phyloP scores from a whole-genome alignment of 2,797 vertebrate genomes.

The Argyrosomus regius region DNA sequence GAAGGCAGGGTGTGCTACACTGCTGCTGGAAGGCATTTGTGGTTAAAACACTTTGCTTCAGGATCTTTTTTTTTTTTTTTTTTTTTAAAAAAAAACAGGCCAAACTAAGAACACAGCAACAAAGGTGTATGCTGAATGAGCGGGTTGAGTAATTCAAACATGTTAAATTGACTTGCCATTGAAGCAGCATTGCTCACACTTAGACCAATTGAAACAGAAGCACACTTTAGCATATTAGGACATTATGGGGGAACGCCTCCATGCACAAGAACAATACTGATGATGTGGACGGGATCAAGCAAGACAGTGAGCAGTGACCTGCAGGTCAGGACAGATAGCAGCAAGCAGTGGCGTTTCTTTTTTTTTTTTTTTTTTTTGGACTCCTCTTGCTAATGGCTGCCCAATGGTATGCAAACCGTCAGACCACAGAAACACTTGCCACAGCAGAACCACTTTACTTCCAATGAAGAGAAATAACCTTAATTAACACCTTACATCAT shows the following conservation, averaged over 20 bases:
- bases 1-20: constrained; percentile 70
- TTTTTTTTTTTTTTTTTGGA: constrained; percentile 22
- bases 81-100: not conserved
- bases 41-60: not conserved
- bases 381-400: constrained; percentile 79
- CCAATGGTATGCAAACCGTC: constrained; percentile 79
- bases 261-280: constrained; percentile 77
- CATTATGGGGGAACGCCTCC: constrained; percentile 67
- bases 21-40: constrained; percentile 76
- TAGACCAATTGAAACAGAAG: constrained; percentile 57
- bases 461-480: constrained; percentile 45
- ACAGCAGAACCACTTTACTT: constrained; percentile 53
- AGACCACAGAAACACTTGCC: constrained; percentile 62
- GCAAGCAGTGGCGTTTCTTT: constrained; percentile 76
- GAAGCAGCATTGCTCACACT: constrained; percentile 80
- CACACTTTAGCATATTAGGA: constrained; percentile 73
- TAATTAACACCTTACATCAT: constrained; percentile 57
- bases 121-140: not conserved
- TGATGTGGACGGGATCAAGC: constrained; percentile 72
- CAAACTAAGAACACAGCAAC: constrained; percentile 17
- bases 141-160: not conserved
- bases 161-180: constrained; percentile 59
- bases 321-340: constrained; percentile 74
- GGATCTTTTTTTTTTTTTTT: not conserved
- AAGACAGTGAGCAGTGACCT: constrained; percentile 76